These are phyloP conservation scores for Copidosoma floridanum DNA, from an alignment of 1,140 invertebrate species.

Conservation along the genomic window DNA sequence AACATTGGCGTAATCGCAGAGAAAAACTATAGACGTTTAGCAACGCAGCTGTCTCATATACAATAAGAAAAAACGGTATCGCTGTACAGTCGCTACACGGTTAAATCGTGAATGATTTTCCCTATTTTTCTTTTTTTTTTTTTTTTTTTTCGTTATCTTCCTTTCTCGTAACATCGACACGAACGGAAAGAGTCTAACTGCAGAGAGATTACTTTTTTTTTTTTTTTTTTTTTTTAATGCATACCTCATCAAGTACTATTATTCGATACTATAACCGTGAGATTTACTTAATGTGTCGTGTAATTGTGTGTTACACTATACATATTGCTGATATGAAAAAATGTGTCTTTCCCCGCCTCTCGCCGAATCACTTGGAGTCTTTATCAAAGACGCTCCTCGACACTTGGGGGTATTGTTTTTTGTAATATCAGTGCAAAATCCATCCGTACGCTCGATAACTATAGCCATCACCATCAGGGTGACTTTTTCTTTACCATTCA, in stretches of 20 bases:
- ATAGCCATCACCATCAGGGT: too few relatives aligned
- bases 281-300: not conserved
- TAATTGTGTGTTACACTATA: not conserved
- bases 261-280: too few relatives aligned
- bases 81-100: slow-evolving; percentile 17
- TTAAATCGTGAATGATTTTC: slow-evolving; percentile 5
- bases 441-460: slow-evolving; percentile 6
- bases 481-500: too few relatives aligned
- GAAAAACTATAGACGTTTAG: slow-evolving; percentile 24
- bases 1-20: slow-evolving; percentile 23
- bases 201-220: not conserved
- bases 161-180: slow-evolving; percentile 7
- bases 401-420: not conserved
- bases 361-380: not conserved
- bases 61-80: not conserved
- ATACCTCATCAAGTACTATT: too few relatives aligned
- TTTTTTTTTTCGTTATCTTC: not conserved
- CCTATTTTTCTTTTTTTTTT: too few relatives aligned
- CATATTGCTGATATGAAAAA: slow-evolving; percentile 17
- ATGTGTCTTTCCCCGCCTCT: not conserved
- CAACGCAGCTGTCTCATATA: slow-evolving; percentile 12
- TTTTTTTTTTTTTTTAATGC: not conserved
- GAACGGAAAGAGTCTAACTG: slow-evolving; percentile 15
- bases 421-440: slow-evolving; percentile 3
- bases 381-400: slow-evolving; percentile 9